phyloP scores from a whole-genome alignment of 2,113 vertebrate species.

The Antechinus stuartii region DNA sequence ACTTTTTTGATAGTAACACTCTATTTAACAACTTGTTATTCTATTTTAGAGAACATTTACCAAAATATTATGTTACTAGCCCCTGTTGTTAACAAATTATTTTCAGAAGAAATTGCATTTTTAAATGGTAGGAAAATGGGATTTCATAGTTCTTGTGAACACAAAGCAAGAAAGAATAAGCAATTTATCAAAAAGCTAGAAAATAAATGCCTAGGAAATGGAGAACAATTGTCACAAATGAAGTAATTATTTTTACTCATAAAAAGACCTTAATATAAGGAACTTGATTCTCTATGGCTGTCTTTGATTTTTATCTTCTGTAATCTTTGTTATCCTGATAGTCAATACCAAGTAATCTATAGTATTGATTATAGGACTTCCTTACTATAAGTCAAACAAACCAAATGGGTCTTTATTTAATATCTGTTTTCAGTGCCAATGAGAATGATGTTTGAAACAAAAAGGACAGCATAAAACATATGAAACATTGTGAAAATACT shows the following conservation, averaged over 20 bases:
- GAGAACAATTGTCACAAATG: not conserved
- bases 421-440: not conserved
- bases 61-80: not conserved
- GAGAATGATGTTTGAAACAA: not conserved
- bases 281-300: not conserved
- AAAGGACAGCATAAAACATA: not conserved
- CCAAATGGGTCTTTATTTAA: not conserved
- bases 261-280: not conserved
- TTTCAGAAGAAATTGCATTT: not conserved
- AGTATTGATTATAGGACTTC: not conserved
- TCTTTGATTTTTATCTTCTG: not conserved
- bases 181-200: not conserved
- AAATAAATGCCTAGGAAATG: not conserved
- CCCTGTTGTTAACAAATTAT: not conserved
- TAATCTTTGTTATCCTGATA: not conserved
- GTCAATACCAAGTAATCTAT: too few species aligned
- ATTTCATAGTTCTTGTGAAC: not conserved
- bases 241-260: not conserved
- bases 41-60: too few species aligned
- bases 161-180: not conserved
- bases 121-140: not conserved
- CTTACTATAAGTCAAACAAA: not conserved
- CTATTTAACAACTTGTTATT: not conserved
- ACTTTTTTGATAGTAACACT: not conserved
- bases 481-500: not conserved